These are phyloP conservation scores for Drosophila antonietae DNA, from an alignment of 2,888 invertebrate genomes.

Conservation along the genomic window DNA sequence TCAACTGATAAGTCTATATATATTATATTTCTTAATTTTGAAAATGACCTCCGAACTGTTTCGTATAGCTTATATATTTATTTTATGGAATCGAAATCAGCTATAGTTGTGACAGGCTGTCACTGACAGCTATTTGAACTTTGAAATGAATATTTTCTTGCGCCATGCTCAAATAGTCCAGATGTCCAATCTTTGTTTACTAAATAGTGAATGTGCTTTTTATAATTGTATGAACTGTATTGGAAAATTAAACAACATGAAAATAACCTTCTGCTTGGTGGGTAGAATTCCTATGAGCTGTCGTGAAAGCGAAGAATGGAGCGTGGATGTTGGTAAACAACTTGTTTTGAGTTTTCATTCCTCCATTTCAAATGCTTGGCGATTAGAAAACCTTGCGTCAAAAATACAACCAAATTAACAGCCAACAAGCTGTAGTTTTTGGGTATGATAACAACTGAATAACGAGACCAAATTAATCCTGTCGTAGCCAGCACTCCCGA, in stretches of 20 bases:
- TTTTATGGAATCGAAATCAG: background rate
- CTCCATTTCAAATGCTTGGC: conserved; percentile 57
- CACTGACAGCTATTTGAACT: background rate
- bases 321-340: conserved; percentile 21
- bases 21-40: background rate
- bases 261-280: background rate
- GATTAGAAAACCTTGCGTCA: conserved; percentile 49
- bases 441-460: conserved; percentile 63
- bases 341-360: conserved; percentile 7
- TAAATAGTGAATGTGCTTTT: background rate
- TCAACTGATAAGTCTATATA: background rate
- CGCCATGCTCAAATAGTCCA: background rate
- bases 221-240: background rate
- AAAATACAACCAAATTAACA: conserved; percentile 52
- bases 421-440: conserved; percentile 64
- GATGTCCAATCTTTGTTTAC: background rate
- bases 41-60: background rate
- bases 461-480: conserved; percentile 63
- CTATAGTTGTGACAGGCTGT: background rate
- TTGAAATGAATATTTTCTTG: background rate
- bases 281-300: conserved; percentile 9
- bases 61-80: background rate
- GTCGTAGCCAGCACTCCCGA: conserved; percentile 44
- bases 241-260: background rate
- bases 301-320: conserved; percentile 9